Evolutionary conservation across 2,888 invertebrate genomes (phyloP), one percentile per base, ranked within the genome.

Genomic region (Hirtodrosophila histrioides): DNA sequence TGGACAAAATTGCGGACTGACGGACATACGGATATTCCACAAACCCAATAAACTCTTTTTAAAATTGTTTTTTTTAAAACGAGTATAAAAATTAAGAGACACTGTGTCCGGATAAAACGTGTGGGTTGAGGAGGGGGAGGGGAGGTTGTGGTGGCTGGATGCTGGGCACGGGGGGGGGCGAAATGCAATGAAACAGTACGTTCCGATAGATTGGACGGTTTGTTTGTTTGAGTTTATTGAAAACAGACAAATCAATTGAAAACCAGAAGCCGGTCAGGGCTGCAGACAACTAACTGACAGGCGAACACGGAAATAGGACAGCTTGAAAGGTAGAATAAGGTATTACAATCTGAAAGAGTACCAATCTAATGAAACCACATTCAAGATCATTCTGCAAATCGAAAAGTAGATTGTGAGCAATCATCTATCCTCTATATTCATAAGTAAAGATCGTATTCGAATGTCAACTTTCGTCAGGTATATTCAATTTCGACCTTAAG

Each of bases 221-320:
- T 87, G 84, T 85, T 87, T 82, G 80, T 83, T 82, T 58, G 60
- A 74, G 75, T 84, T 72, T 78, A 84, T 79, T 88, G 70, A 84
- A 84, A 69, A 78, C 74, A 87, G 86, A 70, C 86, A 88, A 78
- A 88, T 83, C 88, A 83, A 83, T 88, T 86, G 84, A 66, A 74
- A 54, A 45, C 53, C 65, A 64, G 39, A 39, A 41, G 55, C 50
- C 40, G 55, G 57, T 45, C 69, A 87, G 77, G 88, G 86, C 65
- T 71, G 84, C 56, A 55, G 40, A 45, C 44, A 40, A 24, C 35
- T 10, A 35, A 6, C 35, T n/a, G 40, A 44, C 43, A 24, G 11
- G 40, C 37, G 23, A 11, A 2, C 17, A 23, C 9, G 4, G n/a
- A 31, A 31, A 31, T 31, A 31, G 1, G 3, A 0, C 5, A 27